Conservation (phyloP, 30 jellyfish, hydroid and myxozoan genomes). For the Aurelia sp. region DNA sequence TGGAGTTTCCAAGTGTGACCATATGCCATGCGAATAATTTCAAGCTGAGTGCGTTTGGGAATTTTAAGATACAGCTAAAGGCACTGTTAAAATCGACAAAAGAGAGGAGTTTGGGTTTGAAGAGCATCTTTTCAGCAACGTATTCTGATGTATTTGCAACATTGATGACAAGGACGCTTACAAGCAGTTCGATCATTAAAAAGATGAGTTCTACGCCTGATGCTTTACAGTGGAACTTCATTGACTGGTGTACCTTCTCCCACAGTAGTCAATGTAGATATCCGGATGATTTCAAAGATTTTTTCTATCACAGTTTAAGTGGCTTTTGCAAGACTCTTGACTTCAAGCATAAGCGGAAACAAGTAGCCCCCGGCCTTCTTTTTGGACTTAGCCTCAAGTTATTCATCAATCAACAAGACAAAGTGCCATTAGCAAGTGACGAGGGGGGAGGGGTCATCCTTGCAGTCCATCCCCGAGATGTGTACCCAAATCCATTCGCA, state of each 20-base stretch:
- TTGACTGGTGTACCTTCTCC: conserved; percentile 46
- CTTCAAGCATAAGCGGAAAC: conserved; percentile 2
- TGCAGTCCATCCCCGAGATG: conserved; percentile 47
- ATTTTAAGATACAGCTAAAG: background rate
- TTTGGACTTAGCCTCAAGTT: conserved; percentile 14
- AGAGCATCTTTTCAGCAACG: background rate
- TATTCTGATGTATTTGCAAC: conserved; percentile 3
- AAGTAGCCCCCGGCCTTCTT: conserved; percentile 33
- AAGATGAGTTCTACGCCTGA: conserved; percentile 24
- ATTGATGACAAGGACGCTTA: background rate
- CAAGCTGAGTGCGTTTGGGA: conserved; percentile 19
- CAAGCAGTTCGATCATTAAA: conserved; percentile 24
- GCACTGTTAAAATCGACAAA: background rate
- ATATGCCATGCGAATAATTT: conserved; percentile 58
- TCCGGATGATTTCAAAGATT: conserved; percentile 36
- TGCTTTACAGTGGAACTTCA: conserved; percentile 24
- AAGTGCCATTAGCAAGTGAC: conserved; percentile 19
- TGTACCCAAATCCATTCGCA: conserved; percentile 48
- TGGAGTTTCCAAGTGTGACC: conserved; percentile 42
- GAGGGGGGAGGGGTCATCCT: conserved; percentile 24
- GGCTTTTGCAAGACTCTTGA: conserved; percentile 56
- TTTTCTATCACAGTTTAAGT: conserved; percentile 4
- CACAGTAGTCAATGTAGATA: background rate
- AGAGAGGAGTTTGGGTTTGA: background rate
- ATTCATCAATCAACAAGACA: conserved; percentile 32